phyloP scores from a whole-genome alignment of 2,113 vertebrate species.

The Chloropsis hardwickii region DNA sequence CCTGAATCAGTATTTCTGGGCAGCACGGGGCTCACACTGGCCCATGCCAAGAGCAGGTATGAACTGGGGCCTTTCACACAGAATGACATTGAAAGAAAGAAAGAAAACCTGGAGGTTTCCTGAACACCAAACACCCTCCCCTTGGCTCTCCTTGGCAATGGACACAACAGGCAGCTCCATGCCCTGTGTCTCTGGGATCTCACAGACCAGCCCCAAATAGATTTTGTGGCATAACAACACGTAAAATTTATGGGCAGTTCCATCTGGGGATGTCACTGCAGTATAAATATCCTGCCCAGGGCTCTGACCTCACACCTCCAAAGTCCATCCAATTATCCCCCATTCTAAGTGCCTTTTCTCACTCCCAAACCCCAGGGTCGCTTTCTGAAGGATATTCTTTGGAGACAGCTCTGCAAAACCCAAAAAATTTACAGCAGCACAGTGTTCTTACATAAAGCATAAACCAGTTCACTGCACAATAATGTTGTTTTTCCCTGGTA shows the following conservation, averaged over 20 bases:
- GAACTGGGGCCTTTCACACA: not conserved
- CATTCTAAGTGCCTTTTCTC: not conserved
- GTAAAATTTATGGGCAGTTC: not conserved
- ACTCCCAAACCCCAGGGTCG: rapidly evolving
- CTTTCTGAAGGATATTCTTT: not conserved
- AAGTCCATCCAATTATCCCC: conserved; percentile 25
- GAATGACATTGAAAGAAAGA: not conserved
- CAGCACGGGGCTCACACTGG: not conserved
- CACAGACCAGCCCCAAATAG: not conserved
- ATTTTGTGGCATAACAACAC: not conserved
- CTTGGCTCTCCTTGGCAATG: not conserved
- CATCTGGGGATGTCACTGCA: not conserved
- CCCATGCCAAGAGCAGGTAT: rapidly evolving
- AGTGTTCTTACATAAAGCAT: not conserved
- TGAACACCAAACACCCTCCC: not conserved
- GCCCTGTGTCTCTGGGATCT: not conserved
- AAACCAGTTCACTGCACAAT: conserved; percentile 10
- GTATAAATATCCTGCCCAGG: not conserved
- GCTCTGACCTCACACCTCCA: not conserved
- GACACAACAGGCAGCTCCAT: not conserved
- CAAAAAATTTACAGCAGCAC: not conserved
- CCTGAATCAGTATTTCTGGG: not conserved
- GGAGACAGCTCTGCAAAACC: not conserved
- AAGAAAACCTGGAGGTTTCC: not conserved
- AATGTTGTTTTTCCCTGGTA: not conserved